Conservation (phyloP, 1,140 invertebrate genomes). For the Harpegnathos saltator region DNA sequence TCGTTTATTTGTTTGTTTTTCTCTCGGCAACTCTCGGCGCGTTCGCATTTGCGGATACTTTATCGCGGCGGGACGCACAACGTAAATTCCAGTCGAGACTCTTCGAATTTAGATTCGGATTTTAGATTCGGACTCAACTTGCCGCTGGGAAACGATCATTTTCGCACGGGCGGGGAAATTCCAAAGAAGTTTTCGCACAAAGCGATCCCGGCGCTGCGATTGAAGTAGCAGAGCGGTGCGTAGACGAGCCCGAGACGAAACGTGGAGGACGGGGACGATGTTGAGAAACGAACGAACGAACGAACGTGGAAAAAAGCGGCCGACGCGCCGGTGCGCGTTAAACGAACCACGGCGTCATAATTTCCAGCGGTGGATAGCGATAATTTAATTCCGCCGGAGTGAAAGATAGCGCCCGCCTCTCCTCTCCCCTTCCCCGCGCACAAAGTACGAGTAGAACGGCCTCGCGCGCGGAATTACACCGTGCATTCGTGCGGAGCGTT, state of each 20-base stretch:
- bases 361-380: constrained; percentile 38
- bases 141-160: no score
- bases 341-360: constrained; percentile 52
- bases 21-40: no score
- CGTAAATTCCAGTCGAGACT: no score
- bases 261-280: not conserved
- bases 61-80: no score
- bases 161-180: no score
- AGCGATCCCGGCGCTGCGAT: not conserved
- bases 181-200: constrained; percentile 21
- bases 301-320: constrained; percentile 25
- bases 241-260: not conserved
- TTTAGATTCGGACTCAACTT: no score
- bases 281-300: no score
- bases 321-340: constrained; percentile 17
- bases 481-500: constrained; percentile 3
- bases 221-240: constrained; percentile 2
- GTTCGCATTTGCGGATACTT: no score
- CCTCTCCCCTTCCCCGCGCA: not conserved
- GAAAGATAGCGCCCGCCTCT: constrained; percentile 30
- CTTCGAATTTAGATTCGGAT: no score
- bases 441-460: constrained; percentile 40
- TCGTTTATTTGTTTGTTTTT: no score
- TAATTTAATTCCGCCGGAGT: constrained; percentile 42
- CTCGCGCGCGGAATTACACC: constrained; percentile 30